Percentiles rank a stretch among this genome's conserved stretches.
These are phyloP conservation scores for Rhagoletis pomonella DNA, from an alignment of 1,140 invertebrate species.

Conservation along the genomic window DNA sequence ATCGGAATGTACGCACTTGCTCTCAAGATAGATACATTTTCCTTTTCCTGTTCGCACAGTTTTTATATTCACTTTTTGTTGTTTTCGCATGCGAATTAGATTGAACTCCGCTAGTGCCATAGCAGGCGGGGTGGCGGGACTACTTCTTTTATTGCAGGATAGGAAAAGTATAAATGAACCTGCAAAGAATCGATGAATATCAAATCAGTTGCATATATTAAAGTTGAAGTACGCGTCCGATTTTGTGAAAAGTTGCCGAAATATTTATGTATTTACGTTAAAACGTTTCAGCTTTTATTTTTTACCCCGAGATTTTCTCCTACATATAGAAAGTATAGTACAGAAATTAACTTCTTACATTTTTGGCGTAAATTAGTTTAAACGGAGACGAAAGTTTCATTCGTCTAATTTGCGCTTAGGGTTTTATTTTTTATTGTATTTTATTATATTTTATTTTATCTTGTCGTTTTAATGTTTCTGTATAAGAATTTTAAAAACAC, in stretches of 20 bases:
- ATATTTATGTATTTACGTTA: background rate
- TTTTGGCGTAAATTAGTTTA: constrained; percentile 28
- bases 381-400: background rate
- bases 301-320: background rate
- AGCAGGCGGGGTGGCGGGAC: background rate
- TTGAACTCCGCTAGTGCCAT: background rate
- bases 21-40: constrained; percentile 58
- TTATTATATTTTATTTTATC: constrained; percentile 13
- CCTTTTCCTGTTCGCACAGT: constrained; percentile 26
- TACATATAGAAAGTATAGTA: background rate
- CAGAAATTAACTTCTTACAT: background rate
- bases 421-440: constrained; percentile 4
- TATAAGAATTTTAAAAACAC: constrained; percentile 25
- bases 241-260: background rate
- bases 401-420: background rate
- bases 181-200: constrained; percentile 14
- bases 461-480: background rate
- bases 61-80: constrained; percentile 27
- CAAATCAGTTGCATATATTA: background rate
- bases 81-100: constrained; percentile 25
- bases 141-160: background rate
- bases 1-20: constrained; percentile 54
- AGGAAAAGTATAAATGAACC: background rate
- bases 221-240: background rate
- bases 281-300: background rate